A percentile compares a stretch with the other conserved stretches of the same genome.
phyloP scores from a whole-genome alignment of 2,113 vertebrate species.

The Sitta europaea region DNA sequence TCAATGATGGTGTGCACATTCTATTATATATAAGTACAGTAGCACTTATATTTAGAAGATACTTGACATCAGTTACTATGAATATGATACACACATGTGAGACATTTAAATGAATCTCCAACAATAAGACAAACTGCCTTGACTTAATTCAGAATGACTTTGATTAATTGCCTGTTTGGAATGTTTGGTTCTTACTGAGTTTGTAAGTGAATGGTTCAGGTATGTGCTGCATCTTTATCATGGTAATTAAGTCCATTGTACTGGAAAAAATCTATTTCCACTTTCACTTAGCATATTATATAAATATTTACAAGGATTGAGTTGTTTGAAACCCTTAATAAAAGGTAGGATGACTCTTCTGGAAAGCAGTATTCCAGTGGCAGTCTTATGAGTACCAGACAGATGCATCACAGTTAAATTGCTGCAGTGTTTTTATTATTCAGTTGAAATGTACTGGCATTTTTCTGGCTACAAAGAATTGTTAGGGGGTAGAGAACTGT shows the following conservation, averaged over 20 bases:
- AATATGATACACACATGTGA: neutral
- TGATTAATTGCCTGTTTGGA: neutral
- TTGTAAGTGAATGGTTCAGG: neutral
- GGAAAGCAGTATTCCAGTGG: neutral
- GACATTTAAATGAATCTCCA: neutral
- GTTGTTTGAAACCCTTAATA: neutral
- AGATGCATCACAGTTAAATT: neutral
- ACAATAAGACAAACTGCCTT: neutral
- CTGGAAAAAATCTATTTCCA: neutral
- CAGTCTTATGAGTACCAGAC: neutral
- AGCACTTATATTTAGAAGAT: neutral
- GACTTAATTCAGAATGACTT: neutral
- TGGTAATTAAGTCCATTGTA: neutral
- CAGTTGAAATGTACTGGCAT: neutral
- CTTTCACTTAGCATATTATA: neutral
- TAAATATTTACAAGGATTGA: slow-evolving; percentile 6
- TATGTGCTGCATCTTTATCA: neutral
- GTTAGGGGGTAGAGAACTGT: neutral
- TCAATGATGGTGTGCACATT: neutral
- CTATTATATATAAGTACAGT: neutral
- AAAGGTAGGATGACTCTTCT: neutral
- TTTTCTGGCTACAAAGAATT: neutral
- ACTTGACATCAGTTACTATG: neutral
- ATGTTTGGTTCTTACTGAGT: neutral
- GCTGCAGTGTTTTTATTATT: neutral